phyloP scores from a whole-genome alignment of 2,113 vertebrate species.

The Chascanopsetta lugubris region DNA sequence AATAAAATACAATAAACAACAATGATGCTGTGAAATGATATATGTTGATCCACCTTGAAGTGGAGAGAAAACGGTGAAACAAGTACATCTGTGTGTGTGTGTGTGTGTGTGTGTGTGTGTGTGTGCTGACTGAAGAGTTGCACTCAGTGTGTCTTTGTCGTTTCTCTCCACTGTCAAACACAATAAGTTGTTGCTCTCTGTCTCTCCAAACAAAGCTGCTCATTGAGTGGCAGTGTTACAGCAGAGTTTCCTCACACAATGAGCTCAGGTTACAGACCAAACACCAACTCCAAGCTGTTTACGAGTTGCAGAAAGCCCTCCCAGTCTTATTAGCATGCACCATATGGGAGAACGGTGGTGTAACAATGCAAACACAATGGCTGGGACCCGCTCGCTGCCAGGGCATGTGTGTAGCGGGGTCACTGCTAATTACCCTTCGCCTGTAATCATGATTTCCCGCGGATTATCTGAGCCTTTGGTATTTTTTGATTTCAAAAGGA shows the following conservation, averaged over 20 bases:
- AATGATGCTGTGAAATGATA: neutral
- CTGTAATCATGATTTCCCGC: conserved; percentile 22
- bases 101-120: neutral
- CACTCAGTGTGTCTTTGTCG: neutral
- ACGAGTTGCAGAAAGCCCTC: neutral
- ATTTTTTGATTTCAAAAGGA: conserved; percentile 34
- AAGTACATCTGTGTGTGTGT: neutral
- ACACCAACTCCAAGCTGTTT: conserved; percentile 30
- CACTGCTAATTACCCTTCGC: conserved; percentile 35
- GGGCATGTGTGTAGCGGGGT: conserved; percentile 32
- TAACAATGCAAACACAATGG: conserved; percentile 38
- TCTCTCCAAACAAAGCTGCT: conserved; percentile 32
- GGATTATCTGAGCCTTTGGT: conserved; percentile 48
- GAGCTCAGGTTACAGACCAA: conserved; percentile 43
- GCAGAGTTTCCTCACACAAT: conserved; percentile 19
- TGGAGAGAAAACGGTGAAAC: neutral
- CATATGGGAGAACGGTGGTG: conserved; percentile 34
- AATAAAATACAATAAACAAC: neutral
- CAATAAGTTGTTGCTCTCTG: conserved; percentile 3
- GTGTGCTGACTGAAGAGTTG: neutral
- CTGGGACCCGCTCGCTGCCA: conserved; percentile 11
- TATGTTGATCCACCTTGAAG: neutral
- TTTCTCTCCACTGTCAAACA: neutral
- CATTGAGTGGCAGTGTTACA: neutral
- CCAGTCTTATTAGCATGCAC: conserved; percentile 14